These are phyloP conservation scores for Spinus olivaceus DNA, from an alignment of 2,797 vertebrate species.

Conservation along the genomic window DNA sequence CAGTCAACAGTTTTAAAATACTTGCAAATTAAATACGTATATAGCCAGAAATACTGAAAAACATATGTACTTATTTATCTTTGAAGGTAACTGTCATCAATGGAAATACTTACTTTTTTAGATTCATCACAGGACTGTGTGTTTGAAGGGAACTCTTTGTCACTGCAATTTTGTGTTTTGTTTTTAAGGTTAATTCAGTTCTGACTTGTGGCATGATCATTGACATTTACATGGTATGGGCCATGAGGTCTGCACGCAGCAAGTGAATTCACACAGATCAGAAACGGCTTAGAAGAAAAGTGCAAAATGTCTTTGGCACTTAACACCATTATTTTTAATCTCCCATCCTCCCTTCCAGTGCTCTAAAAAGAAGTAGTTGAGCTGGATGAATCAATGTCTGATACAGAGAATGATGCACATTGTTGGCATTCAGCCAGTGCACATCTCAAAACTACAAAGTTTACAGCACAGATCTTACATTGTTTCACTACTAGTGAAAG, in stretches of 20 bases:
- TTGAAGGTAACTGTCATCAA: neutral
- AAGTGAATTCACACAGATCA: neutral
- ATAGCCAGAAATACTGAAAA: neutral
- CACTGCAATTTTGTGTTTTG: neutral
- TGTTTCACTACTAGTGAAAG: neutral
- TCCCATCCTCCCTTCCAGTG: neutral
- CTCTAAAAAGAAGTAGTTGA: neutral
- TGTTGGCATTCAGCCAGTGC: neutral
- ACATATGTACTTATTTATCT: neutral
- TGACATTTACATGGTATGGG: constrained; percentile 18
- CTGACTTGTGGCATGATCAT: neutral
- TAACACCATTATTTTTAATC: neutral
- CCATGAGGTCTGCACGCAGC: neutral
- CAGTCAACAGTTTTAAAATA: neutral
- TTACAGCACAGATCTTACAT: neutral
- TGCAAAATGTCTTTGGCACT: neutral
- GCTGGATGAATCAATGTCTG: neutral
- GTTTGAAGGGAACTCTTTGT: neutral
- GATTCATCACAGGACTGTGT: neutral
- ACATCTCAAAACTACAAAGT: neutral
- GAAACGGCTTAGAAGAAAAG: neutral
- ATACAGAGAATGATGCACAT: neutral
- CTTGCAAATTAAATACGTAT: neutral
- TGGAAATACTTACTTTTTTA: neutral
- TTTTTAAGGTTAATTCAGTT: constrained; percentile 14